phyloP scores from a whole-genome alignment of 1,140 invertebrate species.

The Zaprionus lachaisei region DNA sequence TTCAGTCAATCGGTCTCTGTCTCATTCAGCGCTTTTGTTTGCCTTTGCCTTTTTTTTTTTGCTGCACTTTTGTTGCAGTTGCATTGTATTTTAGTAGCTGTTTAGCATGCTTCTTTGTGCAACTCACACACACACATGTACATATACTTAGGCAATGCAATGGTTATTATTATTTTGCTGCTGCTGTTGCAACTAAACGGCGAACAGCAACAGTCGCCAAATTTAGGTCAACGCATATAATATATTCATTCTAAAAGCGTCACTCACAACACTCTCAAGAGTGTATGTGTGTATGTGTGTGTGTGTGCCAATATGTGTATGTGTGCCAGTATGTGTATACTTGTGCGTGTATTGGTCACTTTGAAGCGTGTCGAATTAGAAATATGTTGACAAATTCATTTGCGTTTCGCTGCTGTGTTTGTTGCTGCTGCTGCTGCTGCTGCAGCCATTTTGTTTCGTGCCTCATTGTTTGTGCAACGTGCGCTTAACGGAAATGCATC shows the following conservation, averaged over 20 bases:
- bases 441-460: constrained; percentile 24
- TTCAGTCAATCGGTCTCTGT: constrained; percentile 24
- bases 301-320: neutral
- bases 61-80: constrained; percentile 34
- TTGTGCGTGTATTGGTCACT: constrained; percentile 41
- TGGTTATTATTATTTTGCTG: constrained; percentile 41
- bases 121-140: constrained; percentile 34
- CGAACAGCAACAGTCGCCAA: constrained; percentile 52
- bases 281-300: constrained; percentile 12
- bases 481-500: constrained; percentile 50
- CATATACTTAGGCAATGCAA: constrained; percentile 17
- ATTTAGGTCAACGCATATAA: constrained; percentile 69
- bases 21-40: constrained; percentile 35
- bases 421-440: neutral
- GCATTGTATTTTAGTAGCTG: constrained; percentile 62
- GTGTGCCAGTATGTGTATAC: constrained; percentile 3
- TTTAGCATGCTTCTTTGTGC: constrained; percentile 67
- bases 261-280: neutral
- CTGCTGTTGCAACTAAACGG: constrained; percentile 52
- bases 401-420: constrained; percentile 33
- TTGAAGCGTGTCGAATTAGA: constrained; percentile 53
- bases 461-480: constrained; percentile 51
- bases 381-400: constrained; percentile 60
- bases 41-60: constrained; percentile 19
- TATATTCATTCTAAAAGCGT: constrained; percentile 61